Conservation (phyloP, 2,797 vertebrate genomes). For the Pterois miles region DNA sequence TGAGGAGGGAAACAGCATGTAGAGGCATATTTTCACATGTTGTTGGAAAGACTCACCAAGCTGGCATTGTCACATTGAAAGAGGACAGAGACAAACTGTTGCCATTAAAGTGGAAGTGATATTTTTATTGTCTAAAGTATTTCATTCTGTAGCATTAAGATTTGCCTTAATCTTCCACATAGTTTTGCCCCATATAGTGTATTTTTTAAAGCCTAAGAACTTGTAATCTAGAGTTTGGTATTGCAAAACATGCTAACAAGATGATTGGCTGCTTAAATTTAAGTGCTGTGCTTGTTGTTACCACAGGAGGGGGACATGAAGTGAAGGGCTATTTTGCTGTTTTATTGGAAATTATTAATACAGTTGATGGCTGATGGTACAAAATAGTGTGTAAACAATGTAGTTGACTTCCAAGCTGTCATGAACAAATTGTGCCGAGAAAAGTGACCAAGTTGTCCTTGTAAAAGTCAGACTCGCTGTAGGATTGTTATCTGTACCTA, state of each 20-base stretch:
- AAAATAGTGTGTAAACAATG: neutral
- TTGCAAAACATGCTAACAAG: too few relatives aligned
- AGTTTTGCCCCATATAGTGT: neutral
- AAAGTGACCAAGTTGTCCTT: neutral
- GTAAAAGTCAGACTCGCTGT: neutral
- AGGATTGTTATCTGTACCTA: neutral
- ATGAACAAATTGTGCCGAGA: neutral
- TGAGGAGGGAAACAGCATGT: too few relatives aligned
- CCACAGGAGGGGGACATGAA: slow-evolving; percentile 57
- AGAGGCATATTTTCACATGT: too few relatives aligned
- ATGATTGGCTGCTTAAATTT: neutral
- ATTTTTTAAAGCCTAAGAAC: neutral
- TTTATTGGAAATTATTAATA: neutral
- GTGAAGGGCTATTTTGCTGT: neutral
- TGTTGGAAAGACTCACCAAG: too few relatives aligned
- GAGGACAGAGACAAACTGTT: neutral
- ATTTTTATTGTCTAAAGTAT: neutral
- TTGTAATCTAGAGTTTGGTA: neutral
- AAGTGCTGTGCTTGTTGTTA: neutral
- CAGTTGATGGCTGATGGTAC: neutral
- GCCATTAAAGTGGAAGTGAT: neutral
- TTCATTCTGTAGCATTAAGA: neutral
- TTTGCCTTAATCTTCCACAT: neutral
- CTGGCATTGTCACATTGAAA: neutral
- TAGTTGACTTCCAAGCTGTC: neutral